Conservation (phyloP, 2,797 vertebrate species). For the Pseudochirops corinnae region DNA sequence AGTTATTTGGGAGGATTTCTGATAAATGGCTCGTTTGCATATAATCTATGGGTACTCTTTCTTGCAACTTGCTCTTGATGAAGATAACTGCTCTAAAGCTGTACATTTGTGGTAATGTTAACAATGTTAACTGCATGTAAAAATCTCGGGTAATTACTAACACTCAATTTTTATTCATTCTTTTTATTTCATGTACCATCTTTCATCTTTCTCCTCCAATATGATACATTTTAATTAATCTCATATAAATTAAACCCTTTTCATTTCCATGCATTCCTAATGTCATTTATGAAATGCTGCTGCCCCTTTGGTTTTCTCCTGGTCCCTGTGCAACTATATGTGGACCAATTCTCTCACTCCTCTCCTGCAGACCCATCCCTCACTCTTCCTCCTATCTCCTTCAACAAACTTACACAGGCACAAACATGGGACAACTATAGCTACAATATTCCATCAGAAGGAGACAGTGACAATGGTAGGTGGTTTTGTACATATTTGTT, state of each 20-base stretch:
- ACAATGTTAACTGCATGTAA: slow-evolving; percentile 87
- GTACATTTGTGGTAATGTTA: slow-evolving; percentile 70
- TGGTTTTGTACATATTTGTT: slow-evolving; percentile 81
- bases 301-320: slow-evolving; percentile 78
- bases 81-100: slow-evolving; percentile 55
- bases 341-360: slow-evolving; percentile 84
- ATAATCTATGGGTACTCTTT: slow-evolving; percentile 73
- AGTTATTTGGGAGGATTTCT: slow-evolving; percentile 42
- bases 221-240: slow-evolving; percentile 82
- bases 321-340: slow-evolving; percentile 80
- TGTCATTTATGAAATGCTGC: slow-evolving; percentile 84
- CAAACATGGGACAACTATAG: slow-evolving; percentile 91
- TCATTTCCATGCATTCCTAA: slow-evolving; percentile 82
- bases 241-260: slow-evolving; percentile 79
- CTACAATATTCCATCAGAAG: slow-evolving; percentile 90
- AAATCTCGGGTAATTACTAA: slow-evolving; percentile 88
- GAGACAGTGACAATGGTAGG: slow-evolving; percentile 94
- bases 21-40: slow-evolving; percentile 21
- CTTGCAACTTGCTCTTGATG: slow-evolving; percentile 57
- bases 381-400: slow-evolving; percentile 92
- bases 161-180: slow-evolving; percentile 85
- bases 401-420: slow-evolving; percentile 94
- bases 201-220: slow-evolving; percentile 82
- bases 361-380: slow-evolving; percentile 91
- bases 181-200: slow-evolving; percentile 86